Evolutionary conservation across 2,888 invertebrate species (phyloP).

Genomic region (Rotaria socialis): DNA sequence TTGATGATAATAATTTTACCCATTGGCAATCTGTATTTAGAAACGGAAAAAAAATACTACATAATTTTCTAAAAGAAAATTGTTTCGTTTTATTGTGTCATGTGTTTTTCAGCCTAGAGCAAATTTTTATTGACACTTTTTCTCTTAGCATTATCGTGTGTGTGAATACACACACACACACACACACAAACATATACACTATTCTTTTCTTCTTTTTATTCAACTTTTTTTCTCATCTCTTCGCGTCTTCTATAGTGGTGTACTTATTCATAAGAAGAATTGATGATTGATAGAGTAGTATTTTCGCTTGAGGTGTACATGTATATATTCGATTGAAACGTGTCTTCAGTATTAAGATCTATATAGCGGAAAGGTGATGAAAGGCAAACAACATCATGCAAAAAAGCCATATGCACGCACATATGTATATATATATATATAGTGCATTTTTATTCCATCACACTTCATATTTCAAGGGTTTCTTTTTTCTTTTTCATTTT

Average conservation of each 20-base stretch:
- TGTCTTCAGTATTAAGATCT: neutral
- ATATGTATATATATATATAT: neutral
- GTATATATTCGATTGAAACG: neutral
- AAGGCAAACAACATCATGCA: neutral
- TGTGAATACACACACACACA: neutral
- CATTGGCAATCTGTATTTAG: neutral
- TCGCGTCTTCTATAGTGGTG: neutral
- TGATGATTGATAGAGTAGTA: neutral
- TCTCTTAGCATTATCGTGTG: neutral
- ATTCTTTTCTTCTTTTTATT: neutral
- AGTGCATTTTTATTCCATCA: neutral
- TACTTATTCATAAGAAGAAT: neutral
- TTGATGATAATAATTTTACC: neutral
- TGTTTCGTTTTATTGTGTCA: neutral
- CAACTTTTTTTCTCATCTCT: neutral
- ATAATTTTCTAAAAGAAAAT: neutral
- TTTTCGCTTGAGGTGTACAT: neutral
- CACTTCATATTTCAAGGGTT: neutral
- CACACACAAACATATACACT: neutral
- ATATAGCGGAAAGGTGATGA: neutral
- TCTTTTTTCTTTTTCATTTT: neutral
- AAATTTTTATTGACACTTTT: constrained; percentile 1
- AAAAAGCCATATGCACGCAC: neutral
- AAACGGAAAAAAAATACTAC: neutral
- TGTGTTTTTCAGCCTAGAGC: neutral